Base-by-base conservation (phyloP, 2,113 vertebrate genomes). In the Smithornis capensis region DNA sequence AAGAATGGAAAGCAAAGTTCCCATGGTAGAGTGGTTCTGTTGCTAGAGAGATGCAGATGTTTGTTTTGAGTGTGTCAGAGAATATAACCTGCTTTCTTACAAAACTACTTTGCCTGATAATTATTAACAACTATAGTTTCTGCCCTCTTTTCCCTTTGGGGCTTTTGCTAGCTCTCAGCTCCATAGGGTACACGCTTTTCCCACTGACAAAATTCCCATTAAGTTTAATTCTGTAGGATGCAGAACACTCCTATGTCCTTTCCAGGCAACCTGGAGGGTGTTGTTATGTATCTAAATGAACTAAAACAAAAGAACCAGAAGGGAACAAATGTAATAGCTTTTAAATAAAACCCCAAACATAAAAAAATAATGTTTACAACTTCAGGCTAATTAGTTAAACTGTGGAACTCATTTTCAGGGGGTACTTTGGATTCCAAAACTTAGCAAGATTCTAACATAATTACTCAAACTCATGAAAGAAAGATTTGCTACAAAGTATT, bases 61-160 rank as follows among this genome's bases (percentile, higher is more conserved):
- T 96, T 92, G 87, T 95, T 94, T 83, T 96, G 81, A 95, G n/a
- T 4, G 2, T 81, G 73, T 35, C 47, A 89, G 35, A 83, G 83
- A 94, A 90, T 92, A 74, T 45, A 95, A 94, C 86, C 79, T 86
- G 90, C 40, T 93, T 90, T 88, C 67, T 93, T 94, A 83, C n/a
- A 92, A 70, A 93, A 92, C 63, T 88, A 6, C n/a, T 88, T 80
- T 90, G 75, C 82, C 40, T 57, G 75, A 65, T 83, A 63, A 86
- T 87, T 96, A 96, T 95, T 95, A 93, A 92, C 94, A 96, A 94
- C 85, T 70, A 24, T 37, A 83, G 63, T 77, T 96, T 91, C 59
- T 96, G 77, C 71, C 25, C 50, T 90, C 25, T 92, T 93, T 63
- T 86, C 71, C 90, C 85, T 83, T 28, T 91, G 80, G 80, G 73